Evolutionary conservation across 2,888 invertebrate species (phyloP), one percentile per base, ranked within the genome.

Genomic region (Drosophila leonis): DNA sequence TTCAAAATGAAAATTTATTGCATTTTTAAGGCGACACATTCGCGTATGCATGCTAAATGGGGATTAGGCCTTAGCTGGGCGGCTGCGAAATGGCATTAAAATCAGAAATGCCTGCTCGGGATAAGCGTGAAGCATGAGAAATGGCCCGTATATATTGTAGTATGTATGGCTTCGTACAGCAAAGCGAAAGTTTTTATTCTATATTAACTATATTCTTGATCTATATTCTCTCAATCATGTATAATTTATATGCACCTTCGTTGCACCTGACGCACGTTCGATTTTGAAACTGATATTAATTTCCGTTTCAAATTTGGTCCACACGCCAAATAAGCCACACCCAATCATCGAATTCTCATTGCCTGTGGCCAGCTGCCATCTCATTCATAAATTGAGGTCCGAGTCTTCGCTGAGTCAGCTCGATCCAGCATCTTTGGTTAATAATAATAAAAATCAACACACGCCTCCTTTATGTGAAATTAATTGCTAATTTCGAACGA

Each of bases 1-100:
- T 87, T 80, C 85, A 83, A 83, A 86, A 86, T 85, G 86, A 83
- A 77, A 87, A 86, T 86, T 86, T 87, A 86, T 86, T 72, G 83
- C 87, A 72, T 79, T 83, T 84, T 87, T 72, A 85, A 78, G 83
- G 76, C 87, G 87, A 85, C 83, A 87, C 72, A 86, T 82, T 85
- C 82, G 83, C 72, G 72, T 74, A 74, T 83, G 85, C 75, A 81
- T 83, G 82, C 71, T 80, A 85, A 83, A 84, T 72, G 80, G 71
- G 84, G 84, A 86, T 86, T 83, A 83, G 85, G 69, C 68, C 35
- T 24, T 24, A 15, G 35, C 65, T 35, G 39, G 18, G 66, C 35
- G 44, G 55, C 41, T 39, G 15, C 35, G 18, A 24, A 24, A 8
- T n/a, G 57, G 41, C 55, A 59, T 52, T 37, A 56, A 54, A 46